Base-by-base conservation (phyloP, 2,888 invertebrate genomes). In the Thelaira solivaga region DNA sequence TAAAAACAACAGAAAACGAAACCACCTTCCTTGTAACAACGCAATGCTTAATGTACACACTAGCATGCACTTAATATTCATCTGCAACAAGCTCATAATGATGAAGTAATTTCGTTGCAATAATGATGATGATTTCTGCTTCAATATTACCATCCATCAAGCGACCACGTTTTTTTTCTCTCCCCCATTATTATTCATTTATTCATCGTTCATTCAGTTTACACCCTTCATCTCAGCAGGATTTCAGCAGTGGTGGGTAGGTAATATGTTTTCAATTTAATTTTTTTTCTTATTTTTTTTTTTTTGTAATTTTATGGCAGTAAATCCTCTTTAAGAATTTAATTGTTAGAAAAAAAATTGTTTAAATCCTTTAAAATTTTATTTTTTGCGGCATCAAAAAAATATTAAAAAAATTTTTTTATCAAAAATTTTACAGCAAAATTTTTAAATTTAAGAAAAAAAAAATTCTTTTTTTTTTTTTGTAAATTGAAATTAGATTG, bases 81-180 rank as follows among this genome's bases (percentile, higher is more conserved):
- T 55, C 39, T 34, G 55, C 41, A 41, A 45, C 26, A 43, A 59
- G 49, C 59, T 69, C 69, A 20, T 55, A 65, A 43, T 59, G 64
- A 36, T 61, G 67, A 36, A 36, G 47, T 47, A 24, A 43, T 51
- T 34, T 53, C 13, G 45, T 61, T 74, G 26, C n/a, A n/a, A n/a
- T 59, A 57, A 65, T 73, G 26, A 59, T 51, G 57, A 64, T 74
- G 72, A 73, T 78, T 81, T 80, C 81, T 82, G 81, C 80, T 80
- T 72, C 77, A 81, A 76, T 80, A 80, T 76, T 79, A 75, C 76
- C 79, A 81, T 76, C 51, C 71, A 73, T 69, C 69, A 73, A 69
- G 34, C 57, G 67, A 64, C 36, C 49, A 24, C 64, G 55, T 22
- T 69, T 57, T 59, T 18, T 34, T 57, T 57, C 36, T 7, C 7